Evolutionary conservation across 2,888 invertebrate genomes (phyloP).

Genomic region (Lochmaea capreae): DNA sequence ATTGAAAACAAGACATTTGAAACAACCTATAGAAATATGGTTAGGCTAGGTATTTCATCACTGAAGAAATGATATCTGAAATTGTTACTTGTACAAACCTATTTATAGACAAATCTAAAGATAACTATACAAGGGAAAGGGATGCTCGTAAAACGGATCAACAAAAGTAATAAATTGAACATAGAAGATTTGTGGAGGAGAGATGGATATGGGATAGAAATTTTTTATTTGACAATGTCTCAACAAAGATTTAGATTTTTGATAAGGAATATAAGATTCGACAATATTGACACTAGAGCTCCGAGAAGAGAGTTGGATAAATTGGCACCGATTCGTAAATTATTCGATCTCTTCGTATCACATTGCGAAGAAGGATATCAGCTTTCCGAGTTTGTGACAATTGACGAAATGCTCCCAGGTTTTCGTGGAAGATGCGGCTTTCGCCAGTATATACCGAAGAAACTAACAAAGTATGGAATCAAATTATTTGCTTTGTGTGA

Average conservation of each 20-base stretch:
- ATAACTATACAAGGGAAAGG: slow-evolving; percentile 15
- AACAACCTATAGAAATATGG: slow-evolving; percentile 16
- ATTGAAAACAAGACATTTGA: slow-evolving; percentile 14
- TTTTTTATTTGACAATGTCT: slow-evolving; percentile 23
- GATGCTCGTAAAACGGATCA: slow-evolving; percentile 10
- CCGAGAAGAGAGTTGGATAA: slow-evolving; percentile 23
- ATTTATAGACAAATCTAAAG: slow-evolving; percentile 9
- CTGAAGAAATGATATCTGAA: slow-evolving; percentile 4
- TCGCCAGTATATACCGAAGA: not conserved
- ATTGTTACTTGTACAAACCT: slow-evolving; percentile 16
- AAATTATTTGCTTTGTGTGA: slow-evolving; percentile 26
- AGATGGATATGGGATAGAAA: slow-evolving; percentile 24
- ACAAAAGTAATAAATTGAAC: slow-evolving; percentile 11
- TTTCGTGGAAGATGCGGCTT: slow-evolving; percentile 3
- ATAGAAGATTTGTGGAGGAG: slow-evolving; percentile 9
- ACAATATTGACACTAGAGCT: slow-evolving; percentile 14
- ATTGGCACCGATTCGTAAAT: slow-evolving; percentile 27
- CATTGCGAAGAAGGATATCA: slow-evolving; percentile 30
- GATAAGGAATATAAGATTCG: slow-evolving; percentile 16
- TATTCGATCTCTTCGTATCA: slow-evolving; percentile 24
- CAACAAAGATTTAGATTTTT: slow-evolving; percentile 26
- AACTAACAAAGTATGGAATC: slow-evolving; percentile 29
- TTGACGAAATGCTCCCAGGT: slow-evolving; percentile 46
- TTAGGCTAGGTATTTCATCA: slow-evolving; percentile 11
- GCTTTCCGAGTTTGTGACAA: slow-evolving; percentile 32